These are phyloP conservation scores for Hesperophylax magnus DNA, from an alignment of 1,140 invertebrate genomes.

Conservation along the genomic window DNA sequence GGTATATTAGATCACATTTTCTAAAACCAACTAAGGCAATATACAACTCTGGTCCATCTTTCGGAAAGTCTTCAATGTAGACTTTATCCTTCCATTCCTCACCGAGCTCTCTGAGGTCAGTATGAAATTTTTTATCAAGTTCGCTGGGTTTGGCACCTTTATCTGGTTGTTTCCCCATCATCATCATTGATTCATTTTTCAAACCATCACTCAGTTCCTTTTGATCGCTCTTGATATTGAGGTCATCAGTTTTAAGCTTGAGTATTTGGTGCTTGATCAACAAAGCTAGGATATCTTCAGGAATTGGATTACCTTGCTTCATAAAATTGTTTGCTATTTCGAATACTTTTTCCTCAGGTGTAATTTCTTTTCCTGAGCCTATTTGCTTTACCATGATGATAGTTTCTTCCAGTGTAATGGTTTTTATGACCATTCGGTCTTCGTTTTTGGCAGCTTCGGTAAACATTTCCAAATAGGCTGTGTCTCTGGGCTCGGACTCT, in stretches of 20 bases:
- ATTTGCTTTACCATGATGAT: slow-evolving; percentile 68
- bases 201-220: slow-evolving; percentile 64
- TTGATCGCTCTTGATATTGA: slow-evolving; percentile 64
- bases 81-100: slow-evolving; percentile 72
- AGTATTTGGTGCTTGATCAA: slow-evolving; percentile 67
- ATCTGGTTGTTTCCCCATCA: slow-evolving; percentile 58
- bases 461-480: slow-evolving; percentile 65
- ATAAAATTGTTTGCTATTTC: slow-evolving; percentile 64
- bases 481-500: slow-evolving; percentile 58
- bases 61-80: slow-evolving; percentile 70
- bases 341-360: slow-evolving; percentile 65
- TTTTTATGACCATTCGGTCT: slow-evolving; percentile 68
- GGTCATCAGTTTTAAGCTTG: slow-evolving; percentile 66
- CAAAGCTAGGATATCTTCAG: slow-evolving; percentile 63
- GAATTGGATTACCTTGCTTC: slow-evolving; percentile 65
- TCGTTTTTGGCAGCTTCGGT: slow-evolving; percentile 64
- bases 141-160: slow-evolving; percentile 45
- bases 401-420: slow-evolving; percentile 67
- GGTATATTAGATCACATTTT: slow-evolving; percentile 64
- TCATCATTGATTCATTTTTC: slow-evolving; percentile 63
- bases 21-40: slow-evolving; percentile 71
- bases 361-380: slow-evolving; percentile 65
- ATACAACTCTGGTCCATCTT: slow-evolving; percentile 70
- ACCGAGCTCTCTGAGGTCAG: slow-evolving; percentile 66
- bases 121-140: slow-evolving; percentile 66